Conservation (phyloP, 2,113 vertebrate genomes). For the Rhadina sibilatrix region DNA sequence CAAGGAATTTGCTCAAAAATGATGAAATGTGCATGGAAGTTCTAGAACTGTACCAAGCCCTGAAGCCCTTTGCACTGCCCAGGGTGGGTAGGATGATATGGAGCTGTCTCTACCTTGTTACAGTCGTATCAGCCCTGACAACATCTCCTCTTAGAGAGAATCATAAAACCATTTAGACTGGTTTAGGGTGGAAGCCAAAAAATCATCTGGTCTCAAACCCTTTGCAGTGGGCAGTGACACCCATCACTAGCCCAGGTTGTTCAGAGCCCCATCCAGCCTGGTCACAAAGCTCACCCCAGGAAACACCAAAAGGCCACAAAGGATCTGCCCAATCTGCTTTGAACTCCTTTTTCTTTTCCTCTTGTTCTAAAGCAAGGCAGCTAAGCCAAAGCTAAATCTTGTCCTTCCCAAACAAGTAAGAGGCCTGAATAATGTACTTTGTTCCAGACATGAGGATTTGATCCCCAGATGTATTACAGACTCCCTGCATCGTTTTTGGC, state of each 20-base stretch:
- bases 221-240: not conserved
- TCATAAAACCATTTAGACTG: not conserved
- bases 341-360: not conserved
- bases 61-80: not conserved
- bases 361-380: not conserved
- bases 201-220: not conserved
- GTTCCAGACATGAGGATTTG: not conserved
- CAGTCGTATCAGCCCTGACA: not conserved
- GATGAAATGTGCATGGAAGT: not conserved
- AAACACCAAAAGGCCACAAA: not conserved
- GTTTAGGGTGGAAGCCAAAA: not conserved
- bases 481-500: not conserved
- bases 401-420: not conserved
- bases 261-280: not conserved
- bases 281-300: accelerated
- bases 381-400: not conserved
- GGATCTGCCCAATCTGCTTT: not conserved
- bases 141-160: not conserved
- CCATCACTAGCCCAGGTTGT: not conserved
- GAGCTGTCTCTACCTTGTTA: not conserved
- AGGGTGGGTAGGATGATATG: not conserved
- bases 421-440: not conserved
- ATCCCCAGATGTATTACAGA: not conserved
- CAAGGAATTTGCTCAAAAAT: not conserved
- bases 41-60: not conserved